phyloP scores from a whole-genome alignment of 2,888 invertebrate species.

The Pyrochroa serraticornis region DNA sequence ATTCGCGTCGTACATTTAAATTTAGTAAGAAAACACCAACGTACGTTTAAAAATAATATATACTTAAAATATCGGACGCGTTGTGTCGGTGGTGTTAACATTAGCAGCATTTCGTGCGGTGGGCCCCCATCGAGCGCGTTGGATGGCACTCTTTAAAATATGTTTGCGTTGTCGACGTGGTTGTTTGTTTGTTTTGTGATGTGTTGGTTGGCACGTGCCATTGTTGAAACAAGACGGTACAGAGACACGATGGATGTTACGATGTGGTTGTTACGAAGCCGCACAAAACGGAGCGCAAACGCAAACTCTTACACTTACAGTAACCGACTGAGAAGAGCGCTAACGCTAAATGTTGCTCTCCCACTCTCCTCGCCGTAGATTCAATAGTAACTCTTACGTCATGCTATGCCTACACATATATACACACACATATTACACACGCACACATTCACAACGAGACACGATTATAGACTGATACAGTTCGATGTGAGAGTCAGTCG shows the following conservation, averaged over 20 bases:
- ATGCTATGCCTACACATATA: constrained; percentile 23
- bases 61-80: constrained; percentile 15
- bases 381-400: constrained; percentile 31
- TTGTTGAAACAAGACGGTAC: constrained; percentile 6
- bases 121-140: constrained; percentile 4
- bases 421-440: background rate
- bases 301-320: constrained; percentile 4
- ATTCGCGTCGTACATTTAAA: constrained; percentile 19
- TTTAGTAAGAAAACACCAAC: constrained; percentile 25
- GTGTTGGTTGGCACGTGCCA: constrained; percentile 22
- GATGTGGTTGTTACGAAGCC: background rate
- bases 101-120: constrained; percentile 11
- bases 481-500: no score
- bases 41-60: constrained; percentile 24
- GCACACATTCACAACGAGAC: no score
- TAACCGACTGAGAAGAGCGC: constrained; percentile 22
- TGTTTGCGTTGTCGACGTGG: constrained; percentile 16
- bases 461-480: no score
- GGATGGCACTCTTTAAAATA: constrained; percentile 15
- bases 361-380: constrained; percentile 16
- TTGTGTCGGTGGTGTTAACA: constrained; percentile 5
- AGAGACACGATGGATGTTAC: background rate
- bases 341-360: constrained; percentile 12
- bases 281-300: constrained; percentile 15
- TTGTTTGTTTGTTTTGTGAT: constrained; percentile 25